Conservation (phyloP, 1,140 invertebrate genomes). For the Aphelinus atriplicis region DNA sequence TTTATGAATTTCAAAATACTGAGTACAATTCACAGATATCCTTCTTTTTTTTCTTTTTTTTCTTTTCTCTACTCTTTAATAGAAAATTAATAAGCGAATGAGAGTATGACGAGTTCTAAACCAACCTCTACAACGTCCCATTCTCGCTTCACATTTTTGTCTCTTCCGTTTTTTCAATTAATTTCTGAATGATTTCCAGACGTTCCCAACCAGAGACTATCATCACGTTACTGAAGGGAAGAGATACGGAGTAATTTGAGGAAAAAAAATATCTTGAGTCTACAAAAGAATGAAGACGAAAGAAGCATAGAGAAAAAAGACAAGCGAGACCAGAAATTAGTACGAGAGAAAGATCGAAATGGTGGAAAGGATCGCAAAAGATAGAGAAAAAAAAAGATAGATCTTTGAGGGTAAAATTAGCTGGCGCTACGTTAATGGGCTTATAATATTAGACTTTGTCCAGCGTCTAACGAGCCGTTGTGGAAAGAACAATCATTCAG, state of each 20-base stretch:
- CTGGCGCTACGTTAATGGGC: conserved; percentile 17
- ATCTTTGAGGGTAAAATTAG: conserved; percentile 6
- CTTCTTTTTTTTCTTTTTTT: too few species aligned
- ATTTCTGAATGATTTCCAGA: conserved; percentile 28
- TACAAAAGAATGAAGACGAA: background rate
- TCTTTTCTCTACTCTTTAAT: too few species aligned
- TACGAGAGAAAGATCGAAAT: conserved; percentile 11
- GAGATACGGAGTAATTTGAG: background rate
- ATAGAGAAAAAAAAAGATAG: background rate
- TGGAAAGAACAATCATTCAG: too few species aligned
- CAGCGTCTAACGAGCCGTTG: too few species aligned
- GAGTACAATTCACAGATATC: too few species aligned
- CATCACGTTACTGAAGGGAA: background rate
- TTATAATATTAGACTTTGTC: conserved; percentile 22
- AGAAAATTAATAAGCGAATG: too few species aligned
- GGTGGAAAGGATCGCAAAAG: conserved; percentile 10
- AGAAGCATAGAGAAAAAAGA: background rate
- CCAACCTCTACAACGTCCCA: too few species aligned
- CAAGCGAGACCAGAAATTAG: conserved; percentile 2
- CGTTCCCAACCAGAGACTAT: background rate
- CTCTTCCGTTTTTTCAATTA: conserved; percentile 21
- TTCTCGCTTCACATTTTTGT: too few species aligned
- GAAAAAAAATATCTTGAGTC: background rate
- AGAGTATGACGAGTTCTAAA: too few species aligned
- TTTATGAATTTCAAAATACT: too few species aligned